These are phyloP conservation scores for Leptoclinus maculatus DNA, from an alignment of 2,797 vertebrate species.

Conservation along the genomic window DNA sequence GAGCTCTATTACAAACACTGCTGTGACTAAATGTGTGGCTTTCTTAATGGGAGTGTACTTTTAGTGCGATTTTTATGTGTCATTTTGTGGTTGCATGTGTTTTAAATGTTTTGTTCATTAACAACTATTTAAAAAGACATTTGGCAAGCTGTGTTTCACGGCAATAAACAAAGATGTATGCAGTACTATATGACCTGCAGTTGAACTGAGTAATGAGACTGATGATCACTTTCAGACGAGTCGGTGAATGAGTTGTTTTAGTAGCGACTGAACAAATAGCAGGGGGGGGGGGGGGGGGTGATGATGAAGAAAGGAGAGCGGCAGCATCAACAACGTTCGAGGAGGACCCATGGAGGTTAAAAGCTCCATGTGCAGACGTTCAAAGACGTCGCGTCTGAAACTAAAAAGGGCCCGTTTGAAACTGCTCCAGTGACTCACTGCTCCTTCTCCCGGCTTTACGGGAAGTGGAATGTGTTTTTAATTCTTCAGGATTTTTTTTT, in stretches of 20 bases:
- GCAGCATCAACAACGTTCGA: constrained; percentile 22
- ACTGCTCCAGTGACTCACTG: constrained; percentile 78
- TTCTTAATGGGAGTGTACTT: constrained; percentile 31
- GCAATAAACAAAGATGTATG: background rate
- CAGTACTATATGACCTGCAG: constrained; percentile 16
- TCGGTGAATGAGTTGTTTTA: constrained; percentile 32
- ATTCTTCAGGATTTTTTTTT: constrained; percentile 59
- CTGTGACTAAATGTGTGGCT: constrained; percentile 44
- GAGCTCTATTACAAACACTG: constrained; percentile 34
- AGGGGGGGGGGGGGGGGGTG: background rate
- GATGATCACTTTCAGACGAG: constrained; percentile 25
- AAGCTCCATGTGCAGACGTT: constrained; percentile 51
- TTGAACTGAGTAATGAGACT: constrained; percentile 24
- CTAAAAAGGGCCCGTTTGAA: constrained; percentile 70
- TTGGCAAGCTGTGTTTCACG: background rate
- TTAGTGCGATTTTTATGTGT: constrained; percentile 38
- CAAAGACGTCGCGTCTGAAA: constrained; percentile 66
- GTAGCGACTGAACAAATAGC: constrained; percentile 40
- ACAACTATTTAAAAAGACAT: background rate
- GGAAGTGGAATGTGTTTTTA: constrained; percentile 86
- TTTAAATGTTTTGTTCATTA: background rate
- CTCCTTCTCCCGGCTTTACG: constrained; percentile 79
- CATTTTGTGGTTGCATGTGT: constrained; percentile 26
- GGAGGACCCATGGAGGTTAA: constrained; percentile 39
- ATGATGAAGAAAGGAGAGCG: background rate